Percentiles rank a stretch among this genome's conserved stretches.
Conservation (phyloP, 2,113 vertebrate species). For the Elachura formosa region DNA sequence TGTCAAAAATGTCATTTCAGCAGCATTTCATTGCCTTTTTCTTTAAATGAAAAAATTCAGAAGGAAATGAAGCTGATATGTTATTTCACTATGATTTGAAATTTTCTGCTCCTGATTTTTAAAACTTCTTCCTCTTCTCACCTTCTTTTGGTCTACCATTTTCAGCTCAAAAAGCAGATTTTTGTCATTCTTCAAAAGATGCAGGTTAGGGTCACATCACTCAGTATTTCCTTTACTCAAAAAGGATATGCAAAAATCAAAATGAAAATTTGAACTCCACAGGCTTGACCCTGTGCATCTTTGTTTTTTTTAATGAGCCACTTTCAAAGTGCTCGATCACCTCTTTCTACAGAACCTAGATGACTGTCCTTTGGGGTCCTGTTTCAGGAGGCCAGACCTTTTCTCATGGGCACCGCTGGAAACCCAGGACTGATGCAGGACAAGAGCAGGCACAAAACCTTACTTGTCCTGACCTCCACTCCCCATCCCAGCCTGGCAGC, state of each 20-base stretch:
- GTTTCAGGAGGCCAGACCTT: neutral
- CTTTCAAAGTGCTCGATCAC: neutral
- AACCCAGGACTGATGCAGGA: neutral
- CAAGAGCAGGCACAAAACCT: neutral
- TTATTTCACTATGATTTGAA: constrained; percentile 2
- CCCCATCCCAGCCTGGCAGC: neutral
- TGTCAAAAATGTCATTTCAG: constrained; percentile 58
- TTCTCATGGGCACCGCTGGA: neutral
- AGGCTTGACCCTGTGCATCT: neutral
- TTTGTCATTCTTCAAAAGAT: neutral
- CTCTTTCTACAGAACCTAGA: neutral
- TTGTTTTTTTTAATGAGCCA: neutral
- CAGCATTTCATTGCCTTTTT: neutral
- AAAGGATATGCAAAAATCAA: neutral
- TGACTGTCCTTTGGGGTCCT: neutral
- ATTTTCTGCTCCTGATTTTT: neutral
- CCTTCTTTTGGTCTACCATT: neutral
- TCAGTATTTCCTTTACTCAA: neutral
- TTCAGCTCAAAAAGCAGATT: neutral
- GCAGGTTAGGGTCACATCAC: neutral
- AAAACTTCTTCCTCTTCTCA: neutral
- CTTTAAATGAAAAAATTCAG: constrained; percentile 43
- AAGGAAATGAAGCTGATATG: neutral
- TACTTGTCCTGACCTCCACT: neutral
- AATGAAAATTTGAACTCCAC: neutral